Base-by-base conservation (phyloP, 1,140 invertebrate species). In the Gonioctena quinquepunctata region DNA sequence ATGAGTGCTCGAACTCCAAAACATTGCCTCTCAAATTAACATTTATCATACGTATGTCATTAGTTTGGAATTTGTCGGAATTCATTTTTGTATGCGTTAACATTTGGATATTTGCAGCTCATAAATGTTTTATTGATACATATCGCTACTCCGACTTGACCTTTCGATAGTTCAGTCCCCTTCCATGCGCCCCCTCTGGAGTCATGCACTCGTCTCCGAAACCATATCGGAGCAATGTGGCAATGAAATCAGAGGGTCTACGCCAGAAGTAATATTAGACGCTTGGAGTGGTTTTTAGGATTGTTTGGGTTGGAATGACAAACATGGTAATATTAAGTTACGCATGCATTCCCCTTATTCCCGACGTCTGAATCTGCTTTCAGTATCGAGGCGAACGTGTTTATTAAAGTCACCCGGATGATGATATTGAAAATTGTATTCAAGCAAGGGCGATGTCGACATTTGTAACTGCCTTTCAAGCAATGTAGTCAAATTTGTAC, bases 221-320 rank as follows among this genome's bases (percentile, higher is more conserved):
- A 18, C 52, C 25, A 66, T 66, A 57, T 54, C 52, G 26, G 25
- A 54, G 19, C 21, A 27, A 19, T 19, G 11, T 49, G n/a, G 18
- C 61, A 49, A 64, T 64, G 61, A 64, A 49, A 64, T 28, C 61
- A 23, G 61, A 49, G 61, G 33, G 42, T 23, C 33, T 61, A 33
- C 23, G 59, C 13, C 61, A 48, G 25, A 60, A 60, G 61, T 64
- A 64, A 64, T 64, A 49, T 49, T 64, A 50, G 48, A 64, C 42
- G 23, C 49, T 60, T n/a, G 28, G 61, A 4, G 61, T 64, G 61
- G 61, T 64, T 64, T 64, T 64, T 64, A 64, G 61, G 22, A 64
- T 49, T 49, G 61, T 64, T 64, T 49, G 61, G n/a, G 33, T 64
- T n/a, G 18, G 33, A 49, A 48, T 49, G 42, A 22, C 61, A 64